A percentile compares a stretch with the other conserved stretches of the same genome.
phyloP scores from a whole-genome alignment of 2,888 invertebrate species.

The Cantharis rufa region DNA sequence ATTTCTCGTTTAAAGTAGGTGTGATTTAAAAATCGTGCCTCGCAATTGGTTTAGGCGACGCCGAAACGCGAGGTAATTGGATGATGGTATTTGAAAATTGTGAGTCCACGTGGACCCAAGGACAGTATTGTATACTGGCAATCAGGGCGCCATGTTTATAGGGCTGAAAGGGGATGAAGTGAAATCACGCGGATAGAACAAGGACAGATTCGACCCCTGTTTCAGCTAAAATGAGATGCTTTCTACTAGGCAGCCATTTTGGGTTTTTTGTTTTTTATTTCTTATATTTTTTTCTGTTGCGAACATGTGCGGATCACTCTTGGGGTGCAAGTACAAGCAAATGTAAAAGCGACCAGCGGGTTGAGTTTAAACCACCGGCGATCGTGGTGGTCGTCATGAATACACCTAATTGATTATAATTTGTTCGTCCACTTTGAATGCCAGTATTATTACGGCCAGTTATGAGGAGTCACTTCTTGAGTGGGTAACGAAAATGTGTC shows the following conservation, averaged over 20 bases:
- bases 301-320: slow-evolving; percentile 56
- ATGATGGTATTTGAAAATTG: slow-evolving; percentile 27
- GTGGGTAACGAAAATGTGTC: neutral
- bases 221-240: slow-evolving; percentile 59
- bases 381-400: slow-evolving; percentile 25
- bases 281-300: slow-evolving; percentile 58
- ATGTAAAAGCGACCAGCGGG: slow-evolving; percentile 44
- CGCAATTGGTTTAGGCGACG: slow-evolving; percentile 1
- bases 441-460: slow-evolving; percentile 23
- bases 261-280: slow-evolving; percentile 67
- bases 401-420: slow-evolving; percentile 28
- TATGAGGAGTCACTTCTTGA: slow-evolving; percentile 18
- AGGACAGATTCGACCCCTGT: slow-evolving; percentile 57
- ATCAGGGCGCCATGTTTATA: slow-evolving; percentile 61
- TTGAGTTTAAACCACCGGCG: slow-evolving; percentile 11
- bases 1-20: slow-evolving; percentile 51
- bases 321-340: slow-evolving; percentile 54
- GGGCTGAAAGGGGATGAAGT: slow-evolving; percentile 58
- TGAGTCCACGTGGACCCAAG: slow-evolving; percentile 53
- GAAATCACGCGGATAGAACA: slow-evolving; percentile 58
- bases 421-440: slow-evolving; percentile 25
- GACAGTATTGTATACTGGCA: slow-evolving; percentile 58
- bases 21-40: slow-evolving; percentile 31
- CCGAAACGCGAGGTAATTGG: slow-evolving; percentile 35
- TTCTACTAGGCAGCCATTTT: slow-evolving; percentile 71